Conservation (phyloP, 2,888 invertebrate genomes). For the Cheilosia variabilis region DNA sequence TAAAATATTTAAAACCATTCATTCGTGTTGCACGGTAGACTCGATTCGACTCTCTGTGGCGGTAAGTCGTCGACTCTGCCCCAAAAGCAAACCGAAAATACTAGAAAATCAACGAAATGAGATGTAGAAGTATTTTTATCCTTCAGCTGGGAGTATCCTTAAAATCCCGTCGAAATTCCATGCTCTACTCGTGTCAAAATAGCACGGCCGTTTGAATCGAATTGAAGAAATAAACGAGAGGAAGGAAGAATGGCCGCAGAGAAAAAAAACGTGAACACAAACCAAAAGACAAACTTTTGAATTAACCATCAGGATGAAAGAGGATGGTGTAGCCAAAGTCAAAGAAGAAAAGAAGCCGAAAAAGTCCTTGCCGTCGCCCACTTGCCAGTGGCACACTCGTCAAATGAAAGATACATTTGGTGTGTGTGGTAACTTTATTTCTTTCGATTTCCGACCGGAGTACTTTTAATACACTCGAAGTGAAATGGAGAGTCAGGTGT, state of each 20-base stretch:
- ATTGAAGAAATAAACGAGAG: slow-evolving; percentile 34
- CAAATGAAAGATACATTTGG: slow-evolving; percentile 64
- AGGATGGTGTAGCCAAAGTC: slow-evolving; percentile 36
- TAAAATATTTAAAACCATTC: slow-evolving; percentile 74
- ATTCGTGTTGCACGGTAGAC: slow-evolving; percentile 48
- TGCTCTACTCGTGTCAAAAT: slow-evolving; percentile 38
- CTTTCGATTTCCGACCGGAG: slow-evolving; percentile 64
- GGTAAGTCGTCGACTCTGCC: slow-evolving; percentile 21
- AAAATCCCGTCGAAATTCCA: slow-evolving; percentile 34
- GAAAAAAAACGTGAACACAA: not conserved
- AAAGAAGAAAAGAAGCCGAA: slow-evolving; percentile 8
- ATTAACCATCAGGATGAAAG: slow-evolving; percentile 64
- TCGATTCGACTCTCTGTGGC: slow-evolving; percentile 25
- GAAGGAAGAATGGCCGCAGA: slow-evolving; percentile 9
- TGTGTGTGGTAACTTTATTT: slow-evolving; percentile 67
- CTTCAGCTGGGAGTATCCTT: slow-evolving; percentile 36
- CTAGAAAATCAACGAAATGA: slow-evolving; percentile 22
- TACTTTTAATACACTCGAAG: slow-evolving; percentile 55
- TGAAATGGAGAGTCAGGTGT: slow-evolving; percentile 51
- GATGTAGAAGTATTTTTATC: slow-evolving; percentile 46
- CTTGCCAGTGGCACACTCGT: slow-evolving; percentile 29
- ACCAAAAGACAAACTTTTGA: slow-evolving; percentile 66
- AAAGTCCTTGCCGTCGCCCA: slow-evolving; percentile 10
- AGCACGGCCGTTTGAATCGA: slow-evolving; percentile 18
- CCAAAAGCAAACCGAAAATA: slow-evolving; percentile 32